Evolutionary conservation across 2,888 invertebrate genomes (phyloP), one percentile per base, ranked within the genome.

Genomic region (Euphydryas editha): DNA sequence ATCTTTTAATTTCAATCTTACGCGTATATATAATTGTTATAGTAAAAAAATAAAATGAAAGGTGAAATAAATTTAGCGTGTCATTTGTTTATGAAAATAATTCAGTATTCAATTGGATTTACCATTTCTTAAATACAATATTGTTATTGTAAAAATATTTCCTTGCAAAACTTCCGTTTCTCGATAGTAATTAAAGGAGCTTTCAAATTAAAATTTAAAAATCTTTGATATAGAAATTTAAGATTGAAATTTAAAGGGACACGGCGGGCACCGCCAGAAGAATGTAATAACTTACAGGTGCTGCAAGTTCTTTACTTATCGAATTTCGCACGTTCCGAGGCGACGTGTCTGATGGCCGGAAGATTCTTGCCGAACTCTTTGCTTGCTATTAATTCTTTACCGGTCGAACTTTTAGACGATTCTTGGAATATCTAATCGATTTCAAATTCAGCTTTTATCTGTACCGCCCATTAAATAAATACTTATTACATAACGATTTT

Each of bases 221-320:
- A 84, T 86, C 87, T 87, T 44, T 79, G 84, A 81, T 82, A 85
- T 84, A 85, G 84, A 88, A 90, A 90, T 87, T 91, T 88, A 80
- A 79, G 80, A 83, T 81, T n/a, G n/a, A 81, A 86, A 86, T 88
- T 88, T 87, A 80, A 81, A 82, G 77, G 77, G 80, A 78, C 80
- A 77, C 73, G 83, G 82, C 82, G 82, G 86, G 86, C 84, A 87
- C 83, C 88, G 84, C 85, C 84, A 82, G 86, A 90, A 87, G 92
- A 92, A 92, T 92, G 92, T 91, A 91, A 92, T 92, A 92, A 90
- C 88, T 87, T 84, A 82, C 91, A 92, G 92, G 92, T 92, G 91
- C 84, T 82, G 83, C 84, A 82, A 86, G 81, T 90, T 89, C 90
- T 90, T 92, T 92, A 30, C 30, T 30, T 30, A 92, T 92, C 92